Base-by-base conservation (phyloP, 2,888 invertebrate species). In the Pristionchus maxplancki region DNA sequence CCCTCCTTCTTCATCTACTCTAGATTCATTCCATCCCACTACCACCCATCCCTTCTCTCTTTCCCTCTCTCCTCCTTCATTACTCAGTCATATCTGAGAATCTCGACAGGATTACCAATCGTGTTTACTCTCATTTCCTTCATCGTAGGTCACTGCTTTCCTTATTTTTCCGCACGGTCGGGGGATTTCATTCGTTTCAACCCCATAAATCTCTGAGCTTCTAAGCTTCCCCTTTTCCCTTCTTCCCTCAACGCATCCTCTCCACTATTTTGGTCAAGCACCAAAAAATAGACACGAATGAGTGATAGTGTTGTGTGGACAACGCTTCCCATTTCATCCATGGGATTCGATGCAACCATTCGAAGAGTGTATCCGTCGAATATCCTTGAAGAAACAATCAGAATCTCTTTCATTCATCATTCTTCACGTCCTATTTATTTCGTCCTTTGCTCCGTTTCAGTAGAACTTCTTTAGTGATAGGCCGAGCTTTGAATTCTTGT, bases 121-220 rank as follows among this genome's bases (percentile, higher is more conserved):
- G 64, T 67, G 64, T 67, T 67, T 67, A 67, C 64, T 67, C 64
- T 67, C 64, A 8, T n/a, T n/a, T 28, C 64, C 17, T 17, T 67
- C 64, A 31, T 34, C 17, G 31, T 67, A 67, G 64, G 64, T 67
- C 64, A 67, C 64, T 67, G 17, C 17, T 67, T 31, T 31, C 34
- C 44, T 44, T 11, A 11, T 17, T 17, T 15, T 17, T 5, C 58
- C 15, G 58, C 58, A 58, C 31, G n/a, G 67, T n/a, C 13, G 31
- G 3, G 67, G 20, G 74, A 74, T 74, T 40, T 37, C 74, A 37
- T 74, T 74, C 24, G 40, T 40, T 74, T 74, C 74, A 74, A 74
- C 40, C 74, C 74, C 74, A 74, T 74, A 37, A 37, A 74, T 74
- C 37, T 67, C 9, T n/a, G 74, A 74, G 74, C 74, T 74, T 74